Base-by-base conservation (phyloP, 2,888 invertebrate species). In the Venusia cambrica region DNA sequence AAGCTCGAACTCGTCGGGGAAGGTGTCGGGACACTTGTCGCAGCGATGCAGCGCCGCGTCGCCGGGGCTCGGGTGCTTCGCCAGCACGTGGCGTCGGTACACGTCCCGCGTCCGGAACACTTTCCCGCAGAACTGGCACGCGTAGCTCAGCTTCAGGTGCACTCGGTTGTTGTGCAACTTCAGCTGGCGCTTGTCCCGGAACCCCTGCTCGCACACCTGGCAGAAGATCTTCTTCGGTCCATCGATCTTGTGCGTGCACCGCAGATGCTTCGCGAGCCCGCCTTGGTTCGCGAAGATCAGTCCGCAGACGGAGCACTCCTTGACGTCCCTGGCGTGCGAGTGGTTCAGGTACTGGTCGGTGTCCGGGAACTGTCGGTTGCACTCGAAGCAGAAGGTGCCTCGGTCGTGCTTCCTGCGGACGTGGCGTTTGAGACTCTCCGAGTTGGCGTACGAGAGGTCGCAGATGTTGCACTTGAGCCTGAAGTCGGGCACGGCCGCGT, bases 401-500 rank as follows among this genome's bases (percentile, higher is more conserved):
- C 61, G 54, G 3, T 75, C 76, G 13, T 87, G 87, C 61, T 85
- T 87, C 30, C 85, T 62, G 24, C 75, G 54, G 0, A 85, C 66
- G 44, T 87, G 87, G 2, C 83, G 56, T 45, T 84, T 84, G 1
- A 87, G 56, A 43, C 87, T 87, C 29, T 84, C 83, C n/a, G 81
- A 68, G 51, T 81, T 85, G 36, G 83, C 72, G 21, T 85, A 87
- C 0, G 84, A 84, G n/a, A 87, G 53, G 38, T 77, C 75, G 40
- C 87, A 87, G 35, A 84, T 73, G 26, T 67, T 70, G 46, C 87
- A 87, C 46, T 83, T 84, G 19, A 83, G 57, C 41, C 73, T 62
- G 34, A 81, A 87, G 28, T 80, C 64, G 2, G 84, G 77, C 29
- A 60, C 65, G 12, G 79, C 48, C 0, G 75, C 80, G 13, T 84